Evolutionary conservation across 2,797 vertebrate genomes (phyloP).

Genomic region (Denticeps clupeoides): DNA sequence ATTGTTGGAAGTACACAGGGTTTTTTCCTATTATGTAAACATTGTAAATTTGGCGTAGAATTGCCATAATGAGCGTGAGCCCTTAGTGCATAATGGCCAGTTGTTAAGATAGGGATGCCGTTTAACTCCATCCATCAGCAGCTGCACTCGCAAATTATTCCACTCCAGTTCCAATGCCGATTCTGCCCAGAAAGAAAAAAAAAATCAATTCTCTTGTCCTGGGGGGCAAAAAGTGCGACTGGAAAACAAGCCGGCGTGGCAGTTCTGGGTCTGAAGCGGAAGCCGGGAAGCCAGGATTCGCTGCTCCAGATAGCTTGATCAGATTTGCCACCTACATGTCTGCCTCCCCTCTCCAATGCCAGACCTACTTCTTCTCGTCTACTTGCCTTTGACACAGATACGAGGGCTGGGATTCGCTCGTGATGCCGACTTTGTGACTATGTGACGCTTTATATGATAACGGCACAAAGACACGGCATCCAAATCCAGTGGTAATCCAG

Average conservation of each 20-base stretch:
- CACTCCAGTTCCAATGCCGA: conserved; percentile 3
- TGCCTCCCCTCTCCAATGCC: background rate
- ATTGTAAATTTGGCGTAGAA: too few relatives aligned
- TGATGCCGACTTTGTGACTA: background rate
- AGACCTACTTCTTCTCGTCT: conserved; percentile 3
- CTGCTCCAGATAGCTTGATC: background rate
- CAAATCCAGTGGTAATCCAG: too few relatives aligned
- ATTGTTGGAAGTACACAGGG: too few relatives aligned
- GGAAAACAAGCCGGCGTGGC: background rate
- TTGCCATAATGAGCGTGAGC: too few relatives aligned
- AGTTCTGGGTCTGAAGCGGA: background rate
- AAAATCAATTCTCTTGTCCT: background rate
- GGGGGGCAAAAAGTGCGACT: background rate
- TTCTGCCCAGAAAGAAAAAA: conserved; percentile 4
- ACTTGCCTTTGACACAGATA: background rate
- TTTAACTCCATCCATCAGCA: background rate
- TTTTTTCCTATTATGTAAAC: too few relatives aligned
- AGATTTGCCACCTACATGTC: background rate
- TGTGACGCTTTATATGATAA: background rate
- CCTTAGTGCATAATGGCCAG: too few relatives aligned
- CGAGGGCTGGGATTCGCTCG: background rate
- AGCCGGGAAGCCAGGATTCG: background rate
- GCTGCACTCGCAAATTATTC: background rate
- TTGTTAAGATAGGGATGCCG: too few relatives aligned
- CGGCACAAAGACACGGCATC: background rate